Percentiles rank a stretch among this genome's conserved stretches.
Evolutionary conservation across 2,797 vertebrate species (phyloP).

Genomic region (Xenopus petersii): DNA sequence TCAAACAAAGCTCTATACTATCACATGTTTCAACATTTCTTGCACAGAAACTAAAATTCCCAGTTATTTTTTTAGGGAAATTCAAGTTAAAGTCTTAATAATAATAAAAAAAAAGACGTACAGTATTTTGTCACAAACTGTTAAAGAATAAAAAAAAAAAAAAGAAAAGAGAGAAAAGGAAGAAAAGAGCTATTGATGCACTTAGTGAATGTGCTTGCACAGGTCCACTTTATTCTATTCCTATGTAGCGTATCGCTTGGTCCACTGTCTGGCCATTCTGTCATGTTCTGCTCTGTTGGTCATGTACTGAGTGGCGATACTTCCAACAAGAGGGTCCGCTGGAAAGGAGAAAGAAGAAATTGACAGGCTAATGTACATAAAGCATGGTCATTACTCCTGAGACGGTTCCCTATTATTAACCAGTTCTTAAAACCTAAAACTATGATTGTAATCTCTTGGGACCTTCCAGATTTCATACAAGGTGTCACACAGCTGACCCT

Average conservation of each 20-base stretch:
- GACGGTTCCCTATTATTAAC: too few relatives aligned
- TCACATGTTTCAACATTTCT: constrained; percentile 88
- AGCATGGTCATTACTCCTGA: too few relatives aligned
- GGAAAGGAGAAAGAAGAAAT: constrained; percentile 55
- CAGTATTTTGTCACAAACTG: constrained; percentile 83
- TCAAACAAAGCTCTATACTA: constrained; percentile 85
- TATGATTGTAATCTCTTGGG: too few relatives aligned
- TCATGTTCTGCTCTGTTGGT: constrained; percentile 81
- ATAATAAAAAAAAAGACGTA: constrained; percentile 58
- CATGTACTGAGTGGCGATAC: constrained; percentile 80
- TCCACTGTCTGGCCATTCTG: constrained; percentile 81
- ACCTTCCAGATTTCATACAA: too few relatives aligned
- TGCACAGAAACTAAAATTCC: constrained; percentile 90
- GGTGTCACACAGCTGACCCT: too few relatives aligned
- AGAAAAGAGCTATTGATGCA: constrained; percentile 79
- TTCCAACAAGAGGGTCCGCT: constrained; percentile 80
- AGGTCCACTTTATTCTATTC: constrained; percentile 71
- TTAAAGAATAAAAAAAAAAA: constrained; percentile 73
- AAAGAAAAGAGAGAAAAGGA: constrained; percentile 70
- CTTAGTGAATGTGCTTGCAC: constrained; percentile 97
- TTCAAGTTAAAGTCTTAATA: constrained; percentile 88
- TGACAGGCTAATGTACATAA: too few relatives aligned
- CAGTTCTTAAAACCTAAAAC: too few relatives aligned
- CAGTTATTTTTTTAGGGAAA: constrained; percentile 84
- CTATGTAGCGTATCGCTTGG: constrained; percentile 80